Evolutionary conservation across 2,113 vertebrate species (phyloP).

Genomic region (Alexandromys fortis): DNA sequence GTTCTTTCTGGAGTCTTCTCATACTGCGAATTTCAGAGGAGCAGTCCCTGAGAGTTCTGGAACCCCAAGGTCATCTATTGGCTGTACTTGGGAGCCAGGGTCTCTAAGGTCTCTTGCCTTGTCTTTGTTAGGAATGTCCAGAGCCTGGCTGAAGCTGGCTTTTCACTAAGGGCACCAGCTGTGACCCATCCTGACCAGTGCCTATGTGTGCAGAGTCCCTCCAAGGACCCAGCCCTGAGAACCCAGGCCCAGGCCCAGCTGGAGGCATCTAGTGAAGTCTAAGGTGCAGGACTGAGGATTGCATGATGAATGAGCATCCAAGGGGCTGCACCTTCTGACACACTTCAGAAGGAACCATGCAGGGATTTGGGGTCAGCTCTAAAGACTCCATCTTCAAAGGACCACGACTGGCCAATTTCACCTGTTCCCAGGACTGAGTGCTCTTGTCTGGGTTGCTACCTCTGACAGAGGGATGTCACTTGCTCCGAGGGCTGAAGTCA

Average conservation of each 20-base stretch:
- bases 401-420: accelerated
- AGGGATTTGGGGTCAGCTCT: not conserved
- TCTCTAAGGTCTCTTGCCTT: not conserved
- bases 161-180: not conserved
- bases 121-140: accelerated
- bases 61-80: accelerated
- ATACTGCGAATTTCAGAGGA: not conserved
- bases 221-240: accelerated
- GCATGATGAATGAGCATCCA: not conserved
- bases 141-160: not conserved
- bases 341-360: not conserved
- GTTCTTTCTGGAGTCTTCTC: not conserved
- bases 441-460: not conserved
- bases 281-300: not conserved
- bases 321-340: not conserved
- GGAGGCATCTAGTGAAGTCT: not conserved
- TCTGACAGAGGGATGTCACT: not conserved
- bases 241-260: not conserved
- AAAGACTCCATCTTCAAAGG: not conserved
- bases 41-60: not conserved
- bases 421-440: accelerated
- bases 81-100: not conserved
- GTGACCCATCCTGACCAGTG: not conserved
- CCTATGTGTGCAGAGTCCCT: not conserved
- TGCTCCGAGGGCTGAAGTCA: not conserved